Evolutionary conservation across 1,140 invertebrate genomes (phyloP).

Genomic region (Bicyclus anynana): DNA sequence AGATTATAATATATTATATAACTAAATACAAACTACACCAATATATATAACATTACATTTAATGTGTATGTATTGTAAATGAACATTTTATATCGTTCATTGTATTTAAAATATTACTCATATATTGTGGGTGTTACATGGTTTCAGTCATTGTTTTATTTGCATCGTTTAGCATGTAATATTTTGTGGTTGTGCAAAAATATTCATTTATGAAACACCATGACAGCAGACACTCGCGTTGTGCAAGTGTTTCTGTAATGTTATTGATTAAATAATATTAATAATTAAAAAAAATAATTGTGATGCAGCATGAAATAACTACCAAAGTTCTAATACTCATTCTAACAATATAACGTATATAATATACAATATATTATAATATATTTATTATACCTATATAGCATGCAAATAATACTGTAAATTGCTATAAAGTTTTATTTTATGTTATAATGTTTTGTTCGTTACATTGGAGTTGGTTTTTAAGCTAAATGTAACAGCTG

Average conservation of each 20-base stretch:
- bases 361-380: not conserved
- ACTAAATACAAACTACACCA: not conserved
- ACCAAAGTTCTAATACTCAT: no score
- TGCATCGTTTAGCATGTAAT: constrained; percentile 31
- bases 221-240: constrained; percentile 8
- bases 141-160: constrained; percentile 35
- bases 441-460: not conserved
- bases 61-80: no score
- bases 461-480: constrained; percentile 2
- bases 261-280: no score
- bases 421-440: not conserved
- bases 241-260: no score
- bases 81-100: not conserved
- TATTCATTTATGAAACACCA: constrained; percentile 6
- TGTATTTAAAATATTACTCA: not conserved
- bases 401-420: not conserved
- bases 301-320: constrained; percentile 1
- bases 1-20: not conserved
- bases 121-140: constrained; percentile 22
- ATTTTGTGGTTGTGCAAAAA: constrained; percentile 24
- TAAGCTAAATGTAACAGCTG: not conserved
- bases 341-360: no score
- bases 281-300: no score
- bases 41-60: no score
- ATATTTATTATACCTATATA: not conserved